These are phyloP conservation scores for Eristalis pertinax DNA, from an alignment of 2,888 invertebrate genomes.

Conservation along the genomic window DNA sequence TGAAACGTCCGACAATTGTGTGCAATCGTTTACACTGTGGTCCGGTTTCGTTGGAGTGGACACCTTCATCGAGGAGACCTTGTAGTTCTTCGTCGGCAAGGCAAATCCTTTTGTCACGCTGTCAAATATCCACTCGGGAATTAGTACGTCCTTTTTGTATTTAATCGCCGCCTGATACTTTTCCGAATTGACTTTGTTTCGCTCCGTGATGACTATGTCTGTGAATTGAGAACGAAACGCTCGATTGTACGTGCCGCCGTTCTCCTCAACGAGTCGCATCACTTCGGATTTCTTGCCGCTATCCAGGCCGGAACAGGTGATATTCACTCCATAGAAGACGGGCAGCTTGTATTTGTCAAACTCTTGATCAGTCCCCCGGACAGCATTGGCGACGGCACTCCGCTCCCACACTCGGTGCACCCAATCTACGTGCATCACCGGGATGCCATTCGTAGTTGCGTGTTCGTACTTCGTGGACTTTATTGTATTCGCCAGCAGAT, in stretches of 20 bases:
- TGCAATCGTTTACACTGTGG: constrained; percentile 78
- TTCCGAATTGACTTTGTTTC: constrained; percentile 77
- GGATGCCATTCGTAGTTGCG: constrained; percentile 82
- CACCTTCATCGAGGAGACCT: constrained; percentile 84
- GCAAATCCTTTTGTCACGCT: constrained; percentile 88
- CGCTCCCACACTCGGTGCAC: constrained; percentile 90
- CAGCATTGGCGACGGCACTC: constrained; percentile 83
- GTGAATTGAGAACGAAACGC: constrained; percentile 79
- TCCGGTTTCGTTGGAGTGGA: constrained; percentile 87
- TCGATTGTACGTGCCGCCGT: constrained; percentile 87
- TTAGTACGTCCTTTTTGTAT: constrained; percentile 84
- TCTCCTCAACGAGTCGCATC: constrained; percentile 86
- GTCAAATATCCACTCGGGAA: constrained; percentile 90
- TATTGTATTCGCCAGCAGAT: constrained; percentile 90
- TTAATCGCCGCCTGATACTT: constrained; percentile 80
- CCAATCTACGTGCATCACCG: constrained; percentile 91
- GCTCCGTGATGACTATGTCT: constrained; percentile 80
- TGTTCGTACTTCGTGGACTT: constrained; percentile 89
- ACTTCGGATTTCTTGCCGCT: constrained; percentile 82
- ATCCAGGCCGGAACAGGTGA: constrained; percentile 88
- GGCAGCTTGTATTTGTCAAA: constrained; percentile 86
- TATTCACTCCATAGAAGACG: constrained; percentile 89
- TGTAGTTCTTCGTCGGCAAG: constrained; percentile 84
- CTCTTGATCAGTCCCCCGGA: constrained; percentile 85
- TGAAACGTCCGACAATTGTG: constrained; percentile 79